Conservation (phyloP, 2,888 invertebrate genomes). For the Ophion ventricosus region DNA sequence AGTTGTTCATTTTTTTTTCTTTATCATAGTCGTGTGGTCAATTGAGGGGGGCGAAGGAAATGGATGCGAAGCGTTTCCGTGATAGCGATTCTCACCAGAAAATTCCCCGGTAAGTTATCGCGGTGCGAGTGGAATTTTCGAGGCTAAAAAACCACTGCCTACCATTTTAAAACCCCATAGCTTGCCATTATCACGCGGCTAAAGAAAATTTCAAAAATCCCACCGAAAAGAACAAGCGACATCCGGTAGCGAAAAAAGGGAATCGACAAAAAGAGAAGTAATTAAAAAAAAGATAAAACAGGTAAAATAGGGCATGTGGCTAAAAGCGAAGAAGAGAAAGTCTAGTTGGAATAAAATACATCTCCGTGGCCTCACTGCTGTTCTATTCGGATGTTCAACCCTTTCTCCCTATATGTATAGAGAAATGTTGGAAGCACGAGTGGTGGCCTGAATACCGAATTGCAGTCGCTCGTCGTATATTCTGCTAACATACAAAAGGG, state of each 20-base stretch:
- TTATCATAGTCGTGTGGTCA: conserved; percentile 3
- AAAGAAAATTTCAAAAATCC: conserved; percentile 38
- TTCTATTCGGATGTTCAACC: conserved; percentile 16
- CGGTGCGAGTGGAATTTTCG: conserved; percentile 47
- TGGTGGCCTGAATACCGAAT: conserved; percentile 66
- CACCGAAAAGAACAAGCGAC: conserved; percentile 19
- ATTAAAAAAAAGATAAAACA: conserved; percentile 10
- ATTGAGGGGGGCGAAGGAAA: not conserved
- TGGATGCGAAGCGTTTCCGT: conserved; percentile 18
- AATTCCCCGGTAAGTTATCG: conserved; percentile 32
- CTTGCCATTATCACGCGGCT: conserved; percentile 63
- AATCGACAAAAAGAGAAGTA: conserved; percentile 20
- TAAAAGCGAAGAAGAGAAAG: conserved; percentile 40
- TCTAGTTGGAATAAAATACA: conserved; percentile 63
- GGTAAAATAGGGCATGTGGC: conserved; percentile 49
- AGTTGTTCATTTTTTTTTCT: conserved; percentile 11
- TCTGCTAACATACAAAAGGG: not conserved
- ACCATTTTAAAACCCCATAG: conserved; percentile 59
- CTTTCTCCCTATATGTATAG: not conserved
- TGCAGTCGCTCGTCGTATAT: conserved; percentile 22
- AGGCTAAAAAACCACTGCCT: conserved; percentile 25
- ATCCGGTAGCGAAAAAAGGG: not conserved
- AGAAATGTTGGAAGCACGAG: conserved; percentile 36
- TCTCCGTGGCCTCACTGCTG: conserved; percentile 48
- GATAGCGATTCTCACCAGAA: conserved; percentile 15